phyloP scores from a whole-genome alignment of 2,888 invertebrate species.

The Uloborus plumipes region DNA sequence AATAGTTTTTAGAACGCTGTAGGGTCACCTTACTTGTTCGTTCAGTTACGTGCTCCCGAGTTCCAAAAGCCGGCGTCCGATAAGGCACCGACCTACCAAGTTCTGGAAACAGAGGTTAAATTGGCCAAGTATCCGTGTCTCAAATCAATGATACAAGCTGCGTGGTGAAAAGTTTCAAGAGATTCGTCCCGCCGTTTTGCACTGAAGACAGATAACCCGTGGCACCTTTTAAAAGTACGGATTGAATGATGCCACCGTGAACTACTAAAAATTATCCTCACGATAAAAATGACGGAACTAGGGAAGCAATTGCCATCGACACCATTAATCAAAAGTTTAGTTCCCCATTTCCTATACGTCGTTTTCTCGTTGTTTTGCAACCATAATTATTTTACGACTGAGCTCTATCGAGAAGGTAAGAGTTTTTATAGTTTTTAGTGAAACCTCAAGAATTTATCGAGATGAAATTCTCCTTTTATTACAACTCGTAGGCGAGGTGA shows the following conservation, averaged over 20 bases:
- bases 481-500: conserved; percentile 40
- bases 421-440: conserved; percentile 51
- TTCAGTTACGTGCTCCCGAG: too few relatives aligned
- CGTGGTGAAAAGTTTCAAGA: conserved; percentile 16
- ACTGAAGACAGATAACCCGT: conserved; percentile 52
- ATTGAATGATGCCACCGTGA: conserved; percentile 27
- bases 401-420: conserved; percentile 29
- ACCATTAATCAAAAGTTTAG: conserved; percentile 50
- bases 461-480: conserved; percentile 44
- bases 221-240: conserved; percentile 31
- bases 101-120: conserved; percentile 17
- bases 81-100: neutral
- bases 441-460: conserved; percentile 52
- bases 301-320: conserved; percentile 31
- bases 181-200: conserved; percentile 44
- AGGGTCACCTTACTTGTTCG: too few relatives aligned
- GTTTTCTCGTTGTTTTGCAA: conserved; percentile 25
- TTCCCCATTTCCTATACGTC: conserved; percentile 37
- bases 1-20: too few relatives aligned
- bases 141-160: conserved; percentile 15
- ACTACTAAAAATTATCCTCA: conserved; percentile 41
- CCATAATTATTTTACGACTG: conserved; percentile 49
- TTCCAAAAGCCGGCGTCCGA: neutral
- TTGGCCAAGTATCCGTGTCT: conserved; percentile 36
- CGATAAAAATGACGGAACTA: conserved; percentile 55